phyloP scores from a whole-genome alignment of 2,888 invertebrate genomes.

The Exocentrus adspersus region DNA sequence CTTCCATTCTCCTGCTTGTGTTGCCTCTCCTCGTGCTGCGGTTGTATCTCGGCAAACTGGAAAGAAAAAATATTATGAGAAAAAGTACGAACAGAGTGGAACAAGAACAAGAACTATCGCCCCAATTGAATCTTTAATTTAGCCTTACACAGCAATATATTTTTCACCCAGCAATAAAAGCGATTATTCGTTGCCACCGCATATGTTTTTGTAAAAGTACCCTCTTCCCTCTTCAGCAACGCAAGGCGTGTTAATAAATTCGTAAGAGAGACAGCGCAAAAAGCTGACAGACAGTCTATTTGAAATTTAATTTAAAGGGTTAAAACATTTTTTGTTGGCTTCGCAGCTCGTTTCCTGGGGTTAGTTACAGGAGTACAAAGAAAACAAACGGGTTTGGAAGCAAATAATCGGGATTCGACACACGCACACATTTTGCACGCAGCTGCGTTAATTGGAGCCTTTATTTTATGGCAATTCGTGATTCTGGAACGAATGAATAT shows the following conservation, averaged over 20 bases:
- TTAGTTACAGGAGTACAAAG: constrained; percentile 27
- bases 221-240: not conserved
- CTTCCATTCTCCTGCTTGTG: constrained; percentile 33
- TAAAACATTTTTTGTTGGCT: constrained; percentile 32
- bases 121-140: not conserved
- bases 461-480: constrained; percentile 56
- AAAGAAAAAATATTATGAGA: constrained; percentile 45
- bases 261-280: constrained; percentile 14
- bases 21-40: constrained; percentile 42
- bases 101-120: too few relatives aligned
- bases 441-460: constrained; percentile 57
- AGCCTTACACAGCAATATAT: not conserved
- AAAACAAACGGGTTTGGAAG: constrained; percentile 30
- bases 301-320: constrained; percentile 33
- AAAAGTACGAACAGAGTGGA: not conserved
- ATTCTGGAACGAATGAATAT: constrained; percentile 48
- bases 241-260: constrained; percentile 21
- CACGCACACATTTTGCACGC: constrained; percentile 53
- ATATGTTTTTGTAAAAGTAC: not conserved
- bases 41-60: constrained; percentile 55
- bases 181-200: not conserved
- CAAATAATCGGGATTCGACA: constrained; percentile 52
- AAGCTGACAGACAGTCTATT: constrained; percentile 18
- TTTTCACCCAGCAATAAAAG: not conserved
- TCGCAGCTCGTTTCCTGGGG: constrained; percentile 27